Percentiles rank a stretch among this genome's conserved stretches.
These are phyloP conservation scores for Drosophila prosaltans DNA, from an alignment of 1,140 invertebrate genomes.

Conservation along the genomic window DNA sequence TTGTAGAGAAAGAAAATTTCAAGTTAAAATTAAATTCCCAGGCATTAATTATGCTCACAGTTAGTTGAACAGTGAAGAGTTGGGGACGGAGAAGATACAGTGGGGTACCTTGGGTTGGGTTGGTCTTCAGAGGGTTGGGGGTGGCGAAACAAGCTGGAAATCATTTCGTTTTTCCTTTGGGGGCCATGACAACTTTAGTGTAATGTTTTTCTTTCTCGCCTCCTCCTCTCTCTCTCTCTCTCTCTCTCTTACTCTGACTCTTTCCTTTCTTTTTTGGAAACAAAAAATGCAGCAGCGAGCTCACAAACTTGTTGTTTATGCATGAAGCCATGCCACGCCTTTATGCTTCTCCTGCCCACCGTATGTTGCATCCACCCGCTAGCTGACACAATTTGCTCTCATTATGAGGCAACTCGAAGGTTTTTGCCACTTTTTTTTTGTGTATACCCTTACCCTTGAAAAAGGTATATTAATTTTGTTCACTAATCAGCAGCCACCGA, in stretches of 20 bases:
- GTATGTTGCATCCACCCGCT: constrained; percentile 28
- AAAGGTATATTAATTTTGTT: no score
- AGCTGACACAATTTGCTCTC: constrained; percentile 57
- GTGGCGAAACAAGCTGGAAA: constrained; percentile 5
- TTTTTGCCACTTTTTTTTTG: constrained; percentile 36
- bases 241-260: neutral
- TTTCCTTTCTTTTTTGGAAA: constrained; percentile 18
- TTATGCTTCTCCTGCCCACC: neutral
- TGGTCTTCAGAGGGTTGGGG: neutral
- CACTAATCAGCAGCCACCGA: no score
- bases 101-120: no score
- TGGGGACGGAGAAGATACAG: neutral
- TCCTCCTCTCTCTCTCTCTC: neutral
- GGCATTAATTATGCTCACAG: constrained; percentile 52
- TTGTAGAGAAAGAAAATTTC: constrained; percentile 10
- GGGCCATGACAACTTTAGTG: constrained; percentile 31
- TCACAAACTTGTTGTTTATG: constrained; percentile 62
- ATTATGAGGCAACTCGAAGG: constrained; percentile 42
- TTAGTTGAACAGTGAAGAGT: neutral
- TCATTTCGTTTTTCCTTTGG: constrained; percentile 22
- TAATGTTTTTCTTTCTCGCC: neutral
- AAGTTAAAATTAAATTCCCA: constrained; percentile 30
- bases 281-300: constrained; percentile 23
- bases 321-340: constrained; percentile 42
- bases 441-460: no score